Conservation (phyloP, 1,140 invertebrate species). For the Drosophila tropicalis region DNA sequence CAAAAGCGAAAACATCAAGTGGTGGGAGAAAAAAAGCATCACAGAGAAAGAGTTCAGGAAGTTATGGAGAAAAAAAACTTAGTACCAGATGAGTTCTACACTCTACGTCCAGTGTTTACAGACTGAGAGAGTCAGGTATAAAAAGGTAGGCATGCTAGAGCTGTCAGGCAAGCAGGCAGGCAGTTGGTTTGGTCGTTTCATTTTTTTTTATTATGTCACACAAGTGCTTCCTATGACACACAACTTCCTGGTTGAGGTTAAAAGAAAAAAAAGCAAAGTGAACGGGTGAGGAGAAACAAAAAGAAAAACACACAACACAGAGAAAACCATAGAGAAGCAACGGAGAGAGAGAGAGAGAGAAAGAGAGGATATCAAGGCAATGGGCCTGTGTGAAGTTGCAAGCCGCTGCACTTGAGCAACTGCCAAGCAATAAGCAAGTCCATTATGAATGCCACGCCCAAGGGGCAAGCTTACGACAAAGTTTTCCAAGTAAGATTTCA, state of each 20-base stretch:
- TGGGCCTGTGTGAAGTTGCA: slow-evolving; percentile 12
- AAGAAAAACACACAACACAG: slow-evolving; percentile 17
- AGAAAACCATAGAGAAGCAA: slow-evolving; percentile 18
- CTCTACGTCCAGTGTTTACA: slow-evolving; percentile 42
- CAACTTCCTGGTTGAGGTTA: slow-evolving; percentile 69
- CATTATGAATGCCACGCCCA: slow-evolving; percentile 59
- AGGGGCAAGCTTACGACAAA: slow-evolving; percentile 33
- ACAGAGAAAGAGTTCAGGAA: slow-evolving; percentile 61
- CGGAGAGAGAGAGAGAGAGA: slow-evolving; percentile 15
- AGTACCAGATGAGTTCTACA: slow-evolving; percentile 11
- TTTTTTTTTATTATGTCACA: slow-evolving; percentile 75
- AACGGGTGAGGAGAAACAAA: slow-evolving; percentile 12
- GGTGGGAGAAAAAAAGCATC: not conserved
- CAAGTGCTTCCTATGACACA: slow-evolving; percentile 78
- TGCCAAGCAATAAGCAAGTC: slow-evolving; percentile 52
- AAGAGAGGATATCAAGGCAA: slow-evolving; percentile 12
- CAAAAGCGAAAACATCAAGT: slow-evolving; percentile 29
- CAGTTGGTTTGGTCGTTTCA: not conserved
- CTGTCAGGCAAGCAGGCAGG: slow-evolving; percentile 23
- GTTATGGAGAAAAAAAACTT: slow-evolving; percentile 23
- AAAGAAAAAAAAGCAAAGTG: slow-evolving; percentile 34
- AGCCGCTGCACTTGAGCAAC: slow-evolving; percentile 34
- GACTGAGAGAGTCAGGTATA: slow-evolving; percentile 35
- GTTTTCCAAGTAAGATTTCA: slow-evolving; percentile 37
- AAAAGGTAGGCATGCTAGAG: slow-evolving; percentile 44